These are phyloP conservation scores for Hyles euphorbiae DNA, from an alignment of 1,140 invertebrate species.

Conservation along the genomic window DNA sequence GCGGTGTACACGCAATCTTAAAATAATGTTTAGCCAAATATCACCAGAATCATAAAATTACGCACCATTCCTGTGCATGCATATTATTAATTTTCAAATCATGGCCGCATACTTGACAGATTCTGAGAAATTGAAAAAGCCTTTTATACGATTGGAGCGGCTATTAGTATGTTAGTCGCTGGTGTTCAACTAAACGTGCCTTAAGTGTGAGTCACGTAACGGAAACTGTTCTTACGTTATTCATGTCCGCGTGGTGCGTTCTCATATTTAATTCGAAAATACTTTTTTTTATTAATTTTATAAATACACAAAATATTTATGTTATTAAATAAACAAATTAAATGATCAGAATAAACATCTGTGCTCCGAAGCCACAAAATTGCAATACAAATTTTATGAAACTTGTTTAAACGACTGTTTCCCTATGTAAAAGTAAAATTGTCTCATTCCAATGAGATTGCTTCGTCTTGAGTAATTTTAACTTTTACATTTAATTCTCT, in stretches of 20 bases:
- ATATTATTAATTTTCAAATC: not conserved
- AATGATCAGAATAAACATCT: constrained; percentile 40
- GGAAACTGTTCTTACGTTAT: constrained; percentile 64
- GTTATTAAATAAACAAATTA: not conserved
- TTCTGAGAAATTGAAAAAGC: constrained; percentile 8
- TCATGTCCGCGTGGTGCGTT: constrained; percentile 53
- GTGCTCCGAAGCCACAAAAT: constrained; percentile 36
- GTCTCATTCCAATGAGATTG: constrained; percentile 43
- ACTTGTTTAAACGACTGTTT: constrained; percentile 52
- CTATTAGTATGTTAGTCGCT: constrained; percentile 9
- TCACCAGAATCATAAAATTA: too few species aligned
- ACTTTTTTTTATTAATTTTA: not conserved
- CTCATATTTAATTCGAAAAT: constrained; percentile 25
- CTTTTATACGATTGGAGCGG: constrained; percentile 2
- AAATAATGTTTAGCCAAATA: too few species aligned
- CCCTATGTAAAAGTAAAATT: constrained; percentile 48
- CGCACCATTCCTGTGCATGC: too few species aligned
- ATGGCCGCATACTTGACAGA: not conserved
- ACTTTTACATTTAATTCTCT: not conserved
- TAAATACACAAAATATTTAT: not conserved
- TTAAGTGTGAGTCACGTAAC: constrained; percentile 71
- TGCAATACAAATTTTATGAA: constrained; percentile 29
- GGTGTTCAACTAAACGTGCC: constrained; percentile 56
- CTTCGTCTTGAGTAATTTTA: constrained; percentile 20
- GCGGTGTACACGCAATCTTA: too few species aligned